Percentiles rank a stretch among this genome's conserved stretches.
Conservation (phyloP, 2,888 invertebrate species). For the Drosophila dives region DNA sequence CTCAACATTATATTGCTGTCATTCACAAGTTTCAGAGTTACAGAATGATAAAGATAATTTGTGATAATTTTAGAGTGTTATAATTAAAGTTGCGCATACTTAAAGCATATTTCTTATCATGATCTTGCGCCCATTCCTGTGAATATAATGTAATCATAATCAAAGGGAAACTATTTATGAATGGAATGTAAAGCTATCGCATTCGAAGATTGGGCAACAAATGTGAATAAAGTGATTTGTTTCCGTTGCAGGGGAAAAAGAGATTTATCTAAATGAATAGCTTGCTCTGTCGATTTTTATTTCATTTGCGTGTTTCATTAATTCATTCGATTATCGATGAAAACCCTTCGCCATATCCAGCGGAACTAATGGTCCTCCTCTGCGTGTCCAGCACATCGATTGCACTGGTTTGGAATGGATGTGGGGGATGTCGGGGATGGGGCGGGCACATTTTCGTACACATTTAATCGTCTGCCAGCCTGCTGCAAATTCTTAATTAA, state of each 20-base stretch:
- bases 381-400: constrained; percentile 61
- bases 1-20: no score
- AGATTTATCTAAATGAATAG: constrained; percentile 67
- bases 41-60: no score
- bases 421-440: not conserved
- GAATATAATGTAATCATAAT: not conserved
- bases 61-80: not conserved
- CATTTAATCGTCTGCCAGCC: constrained; percentile 71
- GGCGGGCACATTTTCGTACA: constrained; percentile 57
- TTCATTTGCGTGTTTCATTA: constrained; percentile 71
- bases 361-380: constrained; percentile 65
- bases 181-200: not conserved
- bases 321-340: constrained; percentile 73
- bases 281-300: constrained; percentile 62
- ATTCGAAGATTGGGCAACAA: constrained; percentile 6
- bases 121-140: not conserved
- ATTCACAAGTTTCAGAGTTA: no score
- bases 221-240: constrained; percentile 22
- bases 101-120: not conserved
- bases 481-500: constrained; percentile 76
- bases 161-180: not conserved
- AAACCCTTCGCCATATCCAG: constrained; percentile 24
- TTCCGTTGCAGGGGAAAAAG: constrained; percentile 29
- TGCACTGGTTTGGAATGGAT: constrained; percentile 5
- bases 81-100: not conserved